Evolutionary conservation across 2,113 vertebrate genomes (phyloP).

Genomic region (Sceloporus undulatus): DNA sequence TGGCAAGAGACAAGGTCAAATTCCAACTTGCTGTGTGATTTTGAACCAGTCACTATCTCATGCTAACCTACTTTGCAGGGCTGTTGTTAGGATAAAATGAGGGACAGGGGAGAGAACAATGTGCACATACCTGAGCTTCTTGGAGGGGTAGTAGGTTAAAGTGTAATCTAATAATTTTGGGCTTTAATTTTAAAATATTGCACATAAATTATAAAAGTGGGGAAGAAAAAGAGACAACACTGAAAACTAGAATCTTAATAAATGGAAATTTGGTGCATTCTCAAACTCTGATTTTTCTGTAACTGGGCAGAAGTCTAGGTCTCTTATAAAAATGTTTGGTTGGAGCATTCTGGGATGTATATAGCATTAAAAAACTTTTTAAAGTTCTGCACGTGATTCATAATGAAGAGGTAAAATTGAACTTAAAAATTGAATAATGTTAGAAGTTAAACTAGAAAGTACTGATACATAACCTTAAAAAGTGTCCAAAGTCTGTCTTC

Average conservation of each 20-base stretch:
- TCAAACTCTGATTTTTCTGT: too few species aligned
- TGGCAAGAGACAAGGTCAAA: neutral
- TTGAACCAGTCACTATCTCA: neutral
- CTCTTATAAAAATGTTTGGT: neutral
- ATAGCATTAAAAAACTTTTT: too few species aligned
- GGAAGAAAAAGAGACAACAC: neutral
- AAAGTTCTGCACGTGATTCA: neutral
- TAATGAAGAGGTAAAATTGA: neutral
- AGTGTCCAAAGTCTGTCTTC: conserved; percentile 14
- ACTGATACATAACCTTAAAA: conserved; percentile 9
- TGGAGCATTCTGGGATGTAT: neutral
- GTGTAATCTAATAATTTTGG: neutral
- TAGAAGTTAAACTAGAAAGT: conserved; percentile 10
- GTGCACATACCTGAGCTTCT: neutral
- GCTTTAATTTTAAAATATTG: neutral
- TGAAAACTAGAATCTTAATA: neutral
- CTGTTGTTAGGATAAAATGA: neutral
- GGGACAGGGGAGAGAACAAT: neutral
- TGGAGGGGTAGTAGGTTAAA: neutral
- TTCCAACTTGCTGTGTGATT: neutral
- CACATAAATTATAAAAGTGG: neutral
- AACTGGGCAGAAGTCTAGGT: neutral
- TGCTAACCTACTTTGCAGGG: neutral
- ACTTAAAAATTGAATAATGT: conserved; percentile 4
- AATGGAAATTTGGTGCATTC: neutral